Evolutionary conservation across 2,888 invertebrate genomes (phyloP).

Genomic region (Palloptera scutellata): DNA sequence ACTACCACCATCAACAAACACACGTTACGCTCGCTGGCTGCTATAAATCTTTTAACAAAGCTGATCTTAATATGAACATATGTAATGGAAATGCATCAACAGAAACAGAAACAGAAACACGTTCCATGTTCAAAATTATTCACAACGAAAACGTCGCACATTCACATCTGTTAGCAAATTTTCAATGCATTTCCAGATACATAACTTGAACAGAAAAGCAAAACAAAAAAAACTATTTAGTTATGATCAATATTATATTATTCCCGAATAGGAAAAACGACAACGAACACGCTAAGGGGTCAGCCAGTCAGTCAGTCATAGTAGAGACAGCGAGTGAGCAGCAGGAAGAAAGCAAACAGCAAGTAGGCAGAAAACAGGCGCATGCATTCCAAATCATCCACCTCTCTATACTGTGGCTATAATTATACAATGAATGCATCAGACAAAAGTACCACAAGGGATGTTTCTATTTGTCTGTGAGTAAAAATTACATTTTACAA

Average conservation of each 20-base stretch:
- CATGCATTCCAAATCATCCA: conserved; percentile 10
- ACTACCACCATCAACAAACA: no score
- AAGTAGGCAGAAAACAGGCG: neutral
- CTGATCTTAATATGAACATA: no score
- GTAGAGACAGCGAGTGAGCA: neutral
- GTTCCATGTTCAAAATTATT: neutral
- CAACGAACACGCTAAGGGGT: neutral
- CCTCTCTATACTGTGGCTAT: neutral
- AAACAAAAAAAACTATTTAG: no score
- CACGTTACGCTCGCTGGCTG: no score
- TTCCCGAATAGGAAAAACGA: neutral
- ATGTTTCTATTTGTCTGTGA: conserved; percentile 6
- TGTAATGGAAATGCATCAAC: neutral
- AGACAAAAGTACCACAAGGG: conserved; percentile 7
- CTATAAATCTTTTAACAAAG: neutral
- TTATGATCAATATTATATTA: neutral
- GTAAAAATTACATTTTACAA: neutral
- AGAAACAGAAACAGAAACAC: neutral
- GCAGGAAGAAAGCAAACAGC: neutral
- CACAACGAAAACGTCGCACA: neutral
- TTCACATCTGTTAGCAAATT: neutral
- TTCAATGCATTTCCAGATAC: neutral
- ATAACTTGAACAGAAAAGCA: neutral
- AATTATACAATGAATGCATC: neutral
- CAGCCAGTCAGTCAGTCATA: neutral